Evolutionary conservation across 2,797 vertebrate species (phyloP).

Genomic region (Oreonectes daqikongensis): DNA sequence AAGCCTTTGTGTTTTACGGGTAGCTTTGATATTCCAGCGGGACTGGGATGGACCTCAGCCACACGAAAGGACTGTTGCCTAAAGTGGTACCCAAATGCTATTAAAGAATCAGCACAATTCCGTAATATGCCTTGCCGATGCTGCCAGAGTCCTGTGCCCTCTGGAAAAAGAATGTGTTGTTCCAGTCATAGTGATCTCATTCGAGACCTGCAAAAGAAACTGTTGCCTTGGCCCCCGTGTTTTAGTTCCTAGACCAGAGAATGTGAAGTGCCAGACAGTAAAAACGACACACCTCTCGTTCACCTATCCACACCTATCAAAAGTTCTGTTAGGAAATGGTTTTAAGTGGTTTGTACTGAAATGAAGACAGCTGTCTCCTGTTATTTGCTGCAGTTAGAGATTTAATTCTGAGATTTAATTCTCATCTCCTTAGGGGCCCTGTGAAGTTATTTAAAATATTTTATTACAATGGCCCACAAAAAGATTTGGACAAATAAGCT

Average conservation of each 20-base stretch:
- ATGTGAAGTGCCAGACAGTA: slow-evolving; percentile 71
- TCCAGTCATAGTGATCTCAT: slow-evolving; percentile 73
- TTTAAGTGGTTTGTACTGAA: slow-evolving; percentile 20
- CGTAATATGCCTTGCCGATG: slow-evolving; percentile 56
- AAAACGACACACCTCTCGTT: slow-evolving; percentile 67
- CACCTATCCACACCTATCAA: slow-evolving; percentile 35
- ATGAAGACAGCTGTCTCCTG: slow-evolving; percentile 5
- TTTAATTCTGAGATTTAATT: neutral
- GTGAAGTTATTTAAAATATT: slow-evolving; percentile 6
- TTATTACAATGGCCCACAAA: too few relatives aligned
- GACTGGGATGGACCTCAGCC: slow-evolving; percentile 58
- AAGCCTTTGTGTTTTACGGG: slow-evolving; percentile 57
- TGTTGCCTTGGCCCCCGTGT: slow-evolving; percentile 73
- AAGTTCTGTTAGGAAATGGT: slow-evolving; percentile 22
- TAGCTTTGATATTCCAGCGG: slow-evolving; percentile 56
- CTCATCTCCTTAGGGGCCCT: neutral
- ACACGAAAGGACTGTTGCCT: slow-evolving; percentile 49
- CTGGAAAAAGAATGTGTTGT: slow-evolving; percentile 68
- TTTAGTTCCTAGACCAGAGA: slow-evolving; percentile 66
- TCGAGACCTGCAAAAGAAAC: slow-evolving; percentile 63
- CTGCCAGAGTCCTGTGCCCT: slow-evolving; percentile 43
- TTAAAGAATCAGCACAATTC: slow-evolving; percentile 58
- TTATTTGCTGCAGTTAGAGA: too few relatives aligned
- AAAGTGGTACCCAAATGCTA: slow-evolving; percentile 59
- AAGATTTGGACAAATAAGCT: neutral